phyloP scores from a whole-genome alignment of 2,888 invertebrate genomes.

The Caenorhabditis sp. region DNA sequence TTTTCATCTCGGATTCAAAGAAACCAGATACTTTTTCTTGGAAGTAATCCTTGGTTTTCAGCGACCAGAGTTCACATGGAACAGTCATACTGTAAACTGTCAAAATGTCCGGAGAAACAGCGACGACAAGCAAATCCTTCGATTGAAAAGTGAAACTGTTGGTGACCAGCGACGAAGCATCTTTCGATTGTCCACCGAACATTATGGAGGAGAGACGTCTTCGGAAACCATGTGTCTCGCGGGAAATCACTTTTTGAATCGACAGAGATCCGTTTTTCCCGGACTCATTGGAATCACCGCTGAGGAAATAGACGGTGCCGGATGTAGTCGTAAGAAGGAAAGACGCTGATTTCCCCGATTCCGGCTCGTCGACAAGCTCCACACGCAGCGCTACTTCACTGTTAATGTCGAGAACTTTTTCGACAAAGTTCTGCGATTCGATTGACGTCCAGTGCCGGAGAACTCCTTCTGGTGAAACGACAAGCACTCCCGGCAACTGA shows the following conservation, averaged over 20 bases:
- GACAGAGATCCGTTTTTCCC: constrained; percentile 32
- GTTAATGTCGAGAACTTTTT: constrained; percentile 50
- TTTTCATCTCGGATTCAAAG: constrained; percentile 29
- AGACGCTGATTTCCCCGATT: constrained; percentile 21
- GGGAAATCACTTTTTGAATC: constrained; percentile 28
- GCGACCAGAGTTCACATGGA: constrained; percentile 36
- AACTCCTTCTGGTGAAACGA: constrained; percentile 60
- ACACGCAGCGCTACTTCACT: constrained; percentile 56
- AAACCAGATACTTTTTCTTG: constrained; percentile 7
- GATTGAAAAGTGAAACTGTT: constrained; percentile 35
- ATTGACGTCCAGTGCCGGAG: constrained; percentile 58
- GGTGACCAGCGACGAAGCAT: constrained; percentile 23
- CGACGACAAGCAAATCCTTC: constrained; percentile 22
- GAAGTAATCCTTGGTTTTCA: constrained; percentile 51
- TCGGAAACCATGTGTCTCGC: constrained; percentile 35
- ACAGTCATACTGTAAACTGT: constrained; percentile 38
- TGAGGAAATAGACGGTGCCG: constrained; percentile 48
- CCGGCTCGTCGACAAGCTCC: constrained; percentile 41
- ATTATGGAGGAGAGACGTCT: constrained; percentile 53
- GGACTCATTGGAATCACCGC: constrained; percentile 21
- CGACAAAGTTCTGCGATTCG: constrained; percentile 39
- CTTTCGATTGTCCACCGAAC: constrained; percentile 35
- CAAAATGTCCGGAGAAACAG: constrained; percentile 32
- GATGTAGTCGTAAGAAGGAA: constrained; percentile 61
- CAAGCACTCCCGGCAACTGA: constrained; percentile 41